phyloP scores from a whole-genome alignment of 2,888 invertebrate genomes.

The Apantesis nais region DNA sequence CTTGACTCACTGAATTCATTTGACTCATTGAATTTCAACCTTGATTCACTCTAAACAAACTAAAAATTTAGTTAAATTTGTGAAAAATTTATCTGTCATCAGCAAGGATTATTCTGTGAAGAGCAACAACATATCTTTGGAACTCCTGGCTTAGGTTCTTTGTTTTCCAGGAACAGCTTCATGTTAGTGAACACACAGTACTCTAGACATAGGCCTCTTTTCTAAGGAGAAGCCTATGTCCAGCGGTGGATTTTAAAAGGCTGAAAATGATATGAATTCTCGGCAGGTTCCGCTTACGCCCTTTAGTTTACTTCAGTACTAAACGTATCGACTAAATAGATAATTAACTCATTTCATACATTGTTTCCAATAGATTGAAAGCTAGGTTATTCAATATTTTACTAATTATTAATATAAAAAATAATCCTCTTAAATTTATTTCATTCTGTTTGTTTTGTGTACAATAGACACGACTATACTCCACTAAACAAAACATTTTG shows the following conservation, averaged over 20 bases:
- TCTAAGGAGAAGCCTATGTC: too few relatives aligned
- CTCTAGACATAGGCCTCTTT: too few relatives aligned
- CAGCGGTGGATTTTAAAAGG: too few relatives aligned
- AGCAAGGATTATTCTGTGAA: neutral
- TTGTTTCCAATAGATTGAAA: neutral
- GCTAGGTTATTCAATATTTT: neutral
- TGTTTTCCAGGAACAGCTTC: neutral
- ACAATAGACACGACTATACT: neutral
- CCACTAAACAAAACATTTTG: neutral
- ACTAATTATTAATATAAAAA: neutral
- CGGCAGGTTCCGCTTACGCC: too few relatives aligned
- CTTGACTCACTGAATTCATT: neutral
- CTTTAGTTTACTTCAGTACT: neutral
- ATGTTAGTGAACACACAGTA: neutral
- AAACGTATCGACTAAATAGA: neutral
- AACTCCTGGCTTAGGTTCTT: too few relatives aligned
- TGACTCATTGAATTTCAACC: neutral
- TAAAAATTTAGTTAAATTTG: neutral
- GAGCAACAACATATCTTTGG: neutral
- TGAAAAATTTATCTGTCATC: too few relatives aligned
- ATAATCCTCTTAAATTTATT: neutral
- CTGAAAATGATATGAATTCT: too few relatives aligned
- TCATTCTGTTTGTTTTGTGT: neutral
- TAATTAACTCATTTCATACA: neutral
- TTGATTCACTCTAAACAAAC: neutral